Base-by-base conservation (phyloP, 2,797 vertebrate genomes). In the Hoplostethus mediterraneus region DNA sequence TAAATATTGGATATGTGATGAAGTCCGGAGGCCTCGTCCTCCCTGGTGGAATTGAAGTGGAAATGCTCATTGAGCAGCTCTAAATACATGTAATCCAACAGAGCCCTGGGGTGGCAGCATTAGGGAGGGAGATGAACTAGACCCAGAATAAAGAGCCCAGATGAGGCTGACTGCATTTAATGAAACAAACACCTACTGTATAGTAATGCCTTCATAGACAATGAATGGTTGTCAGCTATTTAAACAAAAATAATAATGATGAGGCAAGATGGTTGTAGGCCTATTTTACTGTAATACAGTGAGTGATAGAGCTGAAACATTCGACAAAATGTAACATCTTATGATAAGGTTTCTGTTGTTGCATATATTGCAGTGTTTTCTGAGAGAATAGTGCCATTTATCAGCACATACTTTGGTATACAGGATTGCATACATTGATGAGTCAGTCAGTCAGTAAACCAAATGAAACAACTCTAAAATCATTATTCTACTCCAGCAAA, bases 1-100 rank as follows among this genome's bases (percentile, higher is more conserved):
- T 67, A 14, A 51, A 44, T 59, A 61, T 42, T 40, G 53, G 38
- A 17, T 42, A 45, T 67, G 21, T 51, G 55, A 42, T 69, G 11
- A 60, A n/a, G 67, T 52, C 55, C 17, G n/a, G 45, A 44, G 38
- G 16, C 16, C 31, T n/a, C 14, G 17, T 42, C 8, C 21, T 42
- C 56, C 56, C 17, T 40, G 36, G 9, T 40, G 56, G 36, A 58
- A 42, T 14, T 30, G 53, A 55, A 55, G 53, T 31, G 53, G 31
- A 55, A 42, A 40, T 58, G 36, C n/a, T 38, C 13, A 17, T 58
- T 25, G n/a, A n/a, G 33, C 56, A 58, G 16, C 9, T 56, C 31
- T 58, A 40, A 21, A 58, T 58, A 40, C 33, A 40, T 40, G 56
- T 40, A 38, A 69, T 60, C 45, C 47, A 8, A 55, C n/a, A 10